Conservation (phyloP, 2,797 vertebrate species). For the Tapera naevia region DNA sequence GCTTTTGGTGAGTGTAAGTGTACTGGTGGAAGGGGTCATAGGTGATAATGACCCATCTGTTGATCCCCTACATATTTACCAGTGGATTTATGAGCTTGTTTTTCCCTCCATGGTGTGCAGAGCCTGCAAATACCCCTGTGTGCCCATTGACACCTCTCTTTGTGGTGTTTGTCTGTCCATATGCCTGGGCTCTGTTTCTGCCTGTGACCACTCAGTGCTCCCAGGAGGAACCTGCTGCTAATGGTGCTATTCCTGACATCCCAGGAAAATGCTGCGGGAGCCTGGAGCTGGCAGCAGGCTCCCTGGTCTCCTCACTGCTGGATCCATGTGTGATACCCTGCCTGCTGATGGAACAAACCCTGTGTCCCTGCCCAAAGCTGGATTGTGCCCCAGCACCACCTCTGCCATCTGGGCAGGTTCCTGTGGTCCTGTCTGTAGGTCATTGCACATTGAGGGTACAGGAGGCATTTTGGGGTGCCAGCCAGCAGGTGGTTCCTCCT, state of each 20-base stretch:
- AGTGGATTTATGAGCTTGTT: not conserved
- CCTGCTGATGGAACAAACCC: not conserved
- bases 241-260: not conserved
- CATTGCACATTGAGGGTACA: not conserved
- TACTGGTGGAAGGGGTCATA: not conserved
- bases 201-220: not conserved
- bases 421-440: not conserved
- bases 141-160: fast-evolving
- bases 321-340: fast-evolving
- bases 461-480: not conserved
- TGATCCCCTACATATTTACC: not conserved
- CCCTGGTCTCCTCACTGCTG: fast-evolving
- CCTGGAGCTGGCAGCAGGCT: not conserved
- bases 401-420: no score
- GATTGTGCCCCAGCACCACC: not conserved
- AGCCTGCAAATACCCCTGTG: fast-evolving
- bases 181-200: fast-evolving
- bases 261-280: not conserved
- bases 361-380: fast-evolving
- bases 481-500: not conserved
- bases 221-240: not conserved
- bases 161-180: not conserved
- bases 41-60: not conserved
- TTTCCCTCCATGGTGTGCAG: fast-evolving
- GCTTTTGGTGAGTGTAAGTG: not conserved